Conservation (phyloP, 1,140 invertebrate genomes). For the Pteromalus puparum region DNA sequence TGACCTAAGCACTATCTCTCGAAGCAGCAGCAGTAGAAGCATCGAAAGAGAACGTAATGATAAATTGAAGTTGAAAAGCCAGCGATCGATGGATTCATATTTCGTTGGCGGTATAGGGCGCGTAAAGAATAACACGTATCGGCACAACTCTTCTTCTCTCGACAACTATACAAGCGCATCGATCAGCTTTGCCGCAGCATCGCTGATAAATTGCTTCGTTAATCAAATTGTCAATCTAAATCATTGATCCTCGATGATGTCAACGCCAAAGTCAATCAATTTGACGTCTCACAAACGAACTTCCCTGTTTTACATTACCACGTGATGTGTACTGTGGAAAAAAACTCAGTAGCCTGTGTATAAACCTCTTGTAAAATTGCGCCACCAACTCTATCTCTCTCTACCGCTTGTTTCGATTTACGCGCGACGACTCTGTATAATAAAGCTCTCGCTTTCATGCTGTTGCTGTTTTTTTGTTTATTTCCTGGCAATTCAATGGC, state of each 20-base stretch:
- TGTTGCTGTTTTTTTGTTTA: neutral
- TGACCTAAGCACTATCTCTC: neutral
- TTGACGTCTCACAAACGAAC: conserved; percentile 2
- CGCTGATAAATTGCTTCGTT: conserved; percentile 33
- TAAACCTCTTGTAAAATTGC: too few species aligned
- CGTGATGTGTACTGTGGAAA: too few species aligned
- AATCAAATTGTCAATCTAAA: conserved; percentile 38
- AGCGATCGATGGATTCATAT: conserved; percentile 17
- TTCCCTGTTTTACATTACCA: neutral
- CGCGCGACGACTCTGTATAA: neutral
- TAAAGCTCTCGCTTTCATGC: neutral
- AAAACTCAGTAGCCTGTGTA: neutral
- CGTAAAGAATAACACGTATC: neutral
- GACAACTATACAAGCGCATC: neutral
- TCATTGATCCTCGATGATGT: conserved; percentile 11
- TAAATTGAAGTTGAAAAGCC: conserved; percentile 10
- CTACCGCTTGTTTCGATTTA: neutral
- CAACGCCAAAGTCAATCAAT: conserved; percentile 11
- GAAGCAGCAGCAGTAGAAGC: too few species aligned
- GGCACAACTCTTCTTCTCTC: neutral
- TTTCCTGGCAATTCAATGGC: neutral
- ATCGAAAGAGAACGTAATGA: neutral
- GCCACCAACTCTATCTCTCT: neutral
- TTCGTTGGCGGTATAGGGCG: neutral
- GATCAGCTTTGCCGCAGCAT: neutral